Conservation (phyloP, 1,140 invertebrate genomes). For the Pseudoatta argentina region DNA sequence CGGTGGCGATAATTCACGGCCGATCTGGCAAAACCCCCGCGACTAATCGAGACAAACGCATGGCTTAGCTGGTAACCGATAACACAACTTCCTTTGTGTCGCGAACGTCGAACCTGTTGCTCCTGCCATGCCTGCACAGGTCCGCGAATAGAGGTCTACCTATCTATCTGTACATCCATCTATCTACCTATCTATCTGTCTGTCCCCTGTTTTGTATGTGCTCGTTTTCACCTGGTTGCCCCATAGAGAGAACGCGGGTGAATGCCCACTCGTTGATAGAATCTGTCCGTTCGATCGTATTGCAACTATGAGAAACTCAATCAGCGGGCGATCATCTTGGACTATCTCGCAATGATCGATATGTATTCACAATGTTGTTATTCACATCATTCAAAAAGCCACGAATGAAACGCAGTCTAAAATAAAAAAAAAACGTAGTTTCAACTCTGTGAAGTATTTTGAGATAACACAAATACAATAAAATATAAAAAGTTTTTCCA, state of each 20-base stretch:
- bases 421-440: background rate
- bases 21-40: slow-evolving; percentile 62
- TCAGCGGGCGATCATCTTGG: background rate
- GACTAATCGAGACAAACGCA: slow-evolving; percentile 68
- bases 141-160: slow-evolving; percentile 1
- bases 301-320: background rate
- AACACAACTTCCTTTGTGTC: slow-evolving; percentile 65
- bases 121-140: slow-evolving; percentile 48
- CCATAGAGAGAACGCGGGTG: slow-evolving; percentile 42
- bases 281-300: slow-evolving; percentile 37
- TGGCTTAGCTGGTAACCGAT: slow-evolving; percentile 60
- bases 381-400: background rate
- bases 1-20: slow-evolving; percentile 62
- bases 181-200: slow-evolving; percentile 15
- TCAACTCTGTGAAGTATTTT: background rate
- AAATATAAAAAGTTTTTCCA: slow-evolving; percentile 9
- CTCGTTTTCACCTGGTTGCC: slow-evolving; percentile 67
- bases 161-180: background rate
- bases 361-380: background rate
- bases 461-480: background rate
- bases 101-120: slow-evolving; percentile 71
- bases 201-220: slow-evolving; percentile 58
- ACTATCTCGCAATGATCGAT: background rate
- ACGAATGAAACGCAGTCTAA: background rate
- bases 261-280: slow-evolving; percentile 5